Evolutionary conservation across 2,113 vertebrate species (phyloP).

Genomic region (Cichladusa arquata): DNA sequence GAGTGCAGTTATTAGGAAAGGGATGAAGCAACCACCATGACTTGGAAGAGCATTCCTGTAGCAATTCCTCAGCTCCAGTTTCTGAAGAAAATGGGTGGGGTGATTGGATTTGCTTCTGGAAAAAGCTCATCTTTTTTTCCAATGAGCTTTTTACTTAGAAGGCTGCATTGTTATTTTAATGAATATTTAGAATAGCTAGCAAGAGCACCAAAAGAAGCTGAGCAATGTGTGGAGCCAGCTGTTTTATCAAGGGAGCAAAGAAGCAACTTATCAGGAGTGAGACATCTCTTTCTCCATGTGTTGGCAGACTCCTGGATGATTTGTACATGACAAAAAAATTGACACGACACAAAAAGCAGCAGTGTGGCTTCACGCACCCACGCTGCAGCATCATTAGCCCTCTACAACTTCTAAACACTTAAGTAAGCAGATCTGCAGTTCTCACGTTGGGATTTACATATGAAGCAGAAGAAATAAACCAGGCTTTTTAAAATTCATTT

Average conservation of each 20-base stretch:
- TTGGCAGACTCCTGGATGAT: not conserved
- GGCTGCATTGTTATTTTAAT: not conserved
- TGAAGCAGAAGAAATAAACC: not conserved
- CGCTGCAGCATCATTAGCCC: not conserved
- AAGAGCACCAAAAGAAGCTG: not conserved
- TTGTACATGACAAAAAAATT: not conserved
- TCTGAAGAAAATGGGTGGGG: not conserved
- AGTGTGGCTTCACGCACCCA: not conserved
- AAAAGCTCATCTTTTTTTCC: not conserved
- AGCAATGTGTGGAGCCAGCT: not conserved
- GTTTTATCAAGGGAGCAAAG: not conserved
- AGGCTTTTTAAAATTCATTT: not conserved
- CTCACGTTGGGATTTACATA: not conserved
- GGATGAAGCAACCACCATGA: not conserved
- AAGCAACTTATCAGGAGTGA: not conserved
- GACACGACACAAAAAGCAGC: not conserved
- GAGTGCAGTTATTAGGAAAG: not conserved
- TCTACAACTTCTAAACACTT: not conserved
- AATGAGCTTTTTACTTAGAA: not conserved
- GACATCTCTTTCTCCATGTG: accelerated
- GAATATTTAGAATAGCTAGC: not conserved
- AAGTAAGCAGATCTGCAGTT: not conserved
- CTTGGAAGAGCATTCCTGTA: not conserved
- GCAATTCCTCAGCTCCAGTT: not conserved
- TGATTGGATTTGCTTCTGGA: not conserved